Base-by-base conservation (phyloP, 92 coral and sea anemone species). In the Desmophyllum pertusum region DNA sequence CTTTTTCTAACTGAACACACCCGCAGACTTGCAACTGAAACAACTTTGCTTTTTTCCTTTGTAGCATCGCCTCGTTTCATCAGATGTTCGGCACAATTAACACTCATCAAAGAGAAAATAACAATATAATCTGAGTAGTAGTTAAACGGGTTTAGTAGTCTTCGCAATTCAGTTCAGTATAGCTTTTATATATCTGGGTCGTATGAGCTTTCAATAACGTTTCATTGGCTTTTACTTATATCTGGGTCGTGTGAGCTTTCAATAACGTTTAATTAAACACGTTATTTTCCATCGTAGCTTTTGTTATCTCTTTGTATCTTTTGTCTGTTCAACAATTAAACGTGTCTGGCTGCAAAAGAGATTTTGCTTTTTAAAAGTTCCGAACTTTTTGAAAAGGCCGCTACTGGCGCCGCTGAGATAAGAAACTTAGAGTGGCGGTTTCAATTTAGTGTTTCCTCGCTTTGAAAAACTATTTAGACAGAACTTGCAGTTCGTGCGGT, bases 301-400 rank as follows among this genome's bases (percentile, higher is more conserved):
- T 46, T 80, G 13, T 50, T 68, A 10, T 38, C 19, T 43, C 31
- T 80, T 66, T 52, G 38, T 52, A 36, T 36, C 39, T 25, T 68
- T 67, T 67, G 84, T 80, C 67, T 51, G 76, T 48, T 36, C 45
- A 65, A 31, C 65, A 80, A 80, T 46, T 69, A 68, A 36, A 69
- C 29, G 33, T 48, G 65, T 50, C 66, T 66, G 45, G 38, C 31
- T 10, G 71, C 37, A 68, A 52, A 35, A 66, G 13, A 48, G 76
- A 67, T 25, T 67, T 66, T 37, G 2, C n/a, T 69, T 50, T 46
- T 46, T 45, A 14, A 67, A 68, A 51, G 65, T 67, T 50, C 75
- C 75, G 75, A 79, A 79, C 36, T 48, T 80, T 72, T 71, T 71
- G 78, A 82, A 73, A 72, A 72, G 53, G 50, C 70, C 78, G 85